Percentiles rank a stretch among this genome's conserved stretches.
phyloP scores from a whole-genome alignment of 1,140 invertebrate genomes.

The Magallana angulata region DNA sequence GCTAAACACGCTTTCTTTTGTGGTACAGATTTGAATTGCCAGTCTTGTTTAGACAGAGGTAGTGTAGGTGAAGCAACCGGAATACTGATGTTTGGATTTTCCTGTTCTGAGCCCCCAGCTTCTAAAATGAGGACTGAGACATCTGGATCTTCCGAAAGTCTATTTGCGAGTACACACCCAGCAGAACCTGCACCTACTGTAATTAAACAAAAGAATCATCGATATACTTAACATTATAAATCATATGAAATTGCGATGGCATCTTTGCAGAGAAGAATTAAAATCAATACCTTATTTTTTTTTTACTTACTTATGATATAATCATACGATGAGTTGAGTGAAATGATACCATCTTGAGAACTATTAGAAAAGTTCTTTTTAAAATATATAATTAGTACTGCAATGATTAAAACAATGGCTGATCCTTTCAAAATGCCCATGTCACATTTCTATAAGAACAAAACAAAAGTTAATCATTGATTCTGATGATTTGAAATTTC shows the following conservation, averaged over 20 bases:
- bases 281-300: no score
- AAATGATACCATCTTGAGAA: background rate
- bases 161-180: constrained; percentile 47
- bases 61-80: background rate
- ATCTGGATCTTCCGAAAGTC: constrained; percentile 43
- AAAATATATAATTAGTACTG: background rate
- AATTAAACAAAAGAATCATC: background rate
- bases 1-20: constrained; percentile 41
- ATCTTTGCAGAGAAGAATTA: no score
- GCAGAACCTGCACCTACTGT: constrained; percentile 46
- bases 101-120: constrained; percentile 38
- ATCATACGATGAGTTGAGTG: constrained; percentile 3
- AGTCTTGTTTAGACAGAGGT: background rate
- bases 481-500: no score
- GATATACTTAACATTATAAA: background rate
- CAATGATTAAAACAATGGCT: background rate
- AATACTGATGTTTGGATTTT: constrained; percentile 10
- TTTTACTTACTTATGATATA: background rate
- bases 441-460: no score
- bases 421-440: background rate
- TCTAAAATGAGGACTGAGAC: constrained; percentile 42
- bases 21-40: constrained; percentile 42
- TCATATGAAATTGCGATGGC: no score
- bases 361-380: background rate
- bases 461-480: no score